phyloP scores from a whole-genome alignment of 2,888 invertebrate genomes.

The Sarcophaga subvicina region DNA sequence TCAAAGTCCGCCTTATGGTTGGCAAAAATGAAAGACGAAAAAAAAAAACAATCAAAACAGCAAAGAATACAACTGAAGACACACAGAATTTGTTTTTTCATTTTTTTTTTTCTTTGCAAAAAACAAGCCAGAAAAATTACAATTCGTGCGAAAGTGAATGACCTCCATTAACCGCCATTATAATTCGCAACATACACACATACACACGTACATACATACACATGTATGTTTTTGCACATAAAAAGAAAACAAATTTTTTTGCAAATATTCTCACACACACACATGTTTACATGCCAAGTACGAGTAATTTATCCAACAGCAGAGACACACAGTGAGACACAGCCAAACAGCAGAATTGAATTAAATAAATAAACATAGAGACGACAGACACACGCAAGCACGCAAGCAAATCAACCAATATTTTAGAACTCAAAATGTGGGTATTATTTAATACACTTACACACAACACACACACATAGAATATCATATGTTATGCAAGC shows the following conservation, averaged over 20 bases:
- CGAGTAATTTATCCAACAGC: conserved; percentile 36
- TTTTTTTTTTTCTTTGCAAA: neutral
- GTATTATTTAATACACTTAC: conserved; percentile 49
- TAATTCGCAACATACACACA: conserved; percentile 55
- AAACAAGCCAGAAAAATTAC: conserved; percentile 73
- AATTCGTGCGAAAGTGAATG: conserved; percentile 82
- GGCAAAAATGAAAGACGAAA: neutral
- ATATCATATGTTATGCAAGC: too few species aligned
- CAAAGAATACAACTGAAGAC: conserved; percentile 35
- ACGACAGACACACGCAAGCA: conserved; percentile 8
- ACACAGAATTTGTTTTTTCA: conserved; percentile 29
- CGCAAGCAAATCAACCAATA: neutral
- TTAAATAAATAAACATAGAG: neutral
- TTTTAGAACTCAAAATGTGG: conserved; percentile 51
- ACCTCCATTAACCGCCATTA: conserved; percentile 82
- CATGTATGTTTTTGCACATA: neutral
- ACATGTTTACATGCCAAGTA: neutral
- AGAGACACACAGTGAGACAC: neutral
- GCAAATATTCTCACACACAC: neutral
- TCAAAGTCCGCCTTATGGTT: conserved; percentile 63
- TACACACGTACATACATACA: neutral
- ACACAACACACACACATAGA: too few species aligned
- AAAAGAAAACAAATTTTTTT: neutral
- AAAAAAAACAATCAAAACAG: neutral
- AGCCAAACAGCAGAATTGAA: neutral